Evolutionary conservation across 2,888 invertebrate genomes (phyloP), one percentile per base, ranked within the genome.

Genomic region (Drosophila histrio): DNA sequence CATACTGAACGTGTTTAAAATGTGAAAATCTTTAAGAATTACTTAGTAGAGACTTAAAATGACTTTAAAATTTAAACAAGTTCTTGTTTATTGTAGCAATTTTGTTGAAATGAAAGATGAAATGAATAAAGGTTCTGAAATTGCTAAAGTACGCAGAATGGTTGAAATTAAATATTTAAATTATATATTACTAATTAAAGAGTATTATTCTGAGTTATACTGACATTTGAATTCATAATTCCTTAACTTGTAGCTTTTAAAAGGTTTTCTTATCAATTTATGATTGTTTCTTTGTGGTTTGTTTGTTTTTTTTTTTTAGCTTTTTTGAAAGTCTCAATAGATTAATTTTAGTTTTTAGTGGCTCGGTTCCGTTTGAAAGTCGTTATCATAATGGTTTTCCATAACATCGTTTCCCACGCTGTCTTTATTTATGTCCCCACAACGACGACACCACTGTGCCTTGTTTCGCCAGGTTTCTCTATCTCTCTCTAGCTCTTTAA

Each of bases 371-470:
- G 53, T 64, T 64, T 11, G 28, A 61, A 54, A 43, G 17, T 44
- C 38, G 63, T 63, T 63, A 59, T 13, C 53, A 19, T 46, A 62
- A 54, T 49, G 64, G 34, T 41, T 57, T 58, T 56, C 46, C 38
- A 47, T 43, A 28, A 13, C 15, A 22, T 13, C 36, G 32, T 57
- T 74, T 75, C 73, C 75, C 73, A 73, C 73, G 73, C 54, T 58
- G 58, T 52, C 43, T 52, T 47, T 58, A 50, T 75, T 66, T 70
- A 58, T 56, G 61, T 65, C n/a, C 26, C 57, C 47, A 26, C 41
- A 72, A 56, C 19, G 59, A 56, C 32, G 56, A 52, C 32, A 58
- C 76, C 79, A 79, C 72, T 83, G 86, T 83, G 72, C 72, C 57
- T 44, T 59, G 53, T 65, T 56, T 49, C 28, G 41, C 60, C 34